Conservation (phyloP, 2,797 vertebrate species). For the Neosalanx taihuensis region DNA sequence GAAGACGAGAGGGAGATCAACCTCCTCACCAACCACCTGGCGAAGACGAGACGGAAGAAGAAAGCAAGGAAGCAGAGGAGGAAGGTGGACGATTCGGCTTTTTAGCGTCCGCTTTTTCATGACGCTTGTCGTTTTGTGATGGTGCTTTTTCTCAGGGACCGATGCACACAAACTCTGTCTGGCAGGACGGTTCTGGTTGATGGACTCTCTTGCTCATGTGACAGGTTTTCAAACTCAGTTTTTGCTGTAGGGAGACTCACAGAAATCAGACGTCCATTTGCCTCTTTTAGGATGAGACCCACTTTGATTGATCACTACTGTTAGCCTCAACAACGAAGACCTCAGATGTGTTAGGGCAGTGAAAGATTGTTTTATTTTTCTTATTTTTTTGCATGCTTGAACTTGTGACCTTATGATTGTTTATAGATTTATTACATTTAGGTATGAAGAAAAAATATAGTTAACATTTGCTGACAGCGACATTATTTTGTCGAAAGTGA, state of each 20-base stretch:
- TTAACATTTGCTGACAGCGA: slow-evolving; percentile 48
- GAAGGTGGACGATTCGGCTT: slow-evolving; percentile 45
- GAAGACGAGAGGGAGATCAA: slow-evolving; percentile 57
- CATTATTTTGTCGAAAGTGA: slow-evolving; percentile 47
- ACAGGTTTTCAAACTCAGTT: slow-evolving; percentile 36
- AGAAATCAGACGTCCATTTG: slow-evolving; percentile 28
- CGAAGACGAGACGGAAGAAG: slow-evolving; percentile 65
- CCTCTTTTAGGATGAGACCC: slow-evolving; percentile 44
- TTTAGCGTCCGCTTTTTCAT: not conserved
- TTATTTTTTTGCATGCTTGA: slow-evolving; percentile 65
- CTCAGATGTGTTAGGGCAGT: slow-evolving; percentile 49
- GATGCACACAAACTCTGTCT: slow-evolving; percentile 39
- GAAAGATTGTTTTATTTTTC: slow-evolving; percentile 58
- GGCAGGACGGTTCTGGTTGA: slow-evolving; percentile 42
- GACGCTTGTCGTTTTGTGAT: slow-evolving; percentile 35
- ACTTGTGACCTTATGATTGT: slow-evolving; percentile 44
- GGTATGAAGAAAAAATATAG: slow-evolving; percentile 14
- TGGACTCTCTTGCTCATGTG: slow-evolving; percentile 36
- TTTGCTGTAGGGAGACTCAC: slow-evolving; percentile 40
- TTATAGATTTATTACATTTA: slow-evolving; percentile 37
- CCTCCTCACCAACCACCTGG: slow-evolving; percentile 69
- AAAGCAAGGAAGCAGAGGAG: slow-evolving; percentile 66
- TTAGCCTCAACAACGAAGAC: slow-evolving; percentile 52
- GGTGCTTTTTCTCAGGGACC: slow-evolving; percentile 70
- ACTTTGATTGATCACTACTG: slow-evolving; percentile 61